phyloP scores from a whole-genome alignment of 1,140 invertebrate genomes.

The Drosophila auraria region DNA sequence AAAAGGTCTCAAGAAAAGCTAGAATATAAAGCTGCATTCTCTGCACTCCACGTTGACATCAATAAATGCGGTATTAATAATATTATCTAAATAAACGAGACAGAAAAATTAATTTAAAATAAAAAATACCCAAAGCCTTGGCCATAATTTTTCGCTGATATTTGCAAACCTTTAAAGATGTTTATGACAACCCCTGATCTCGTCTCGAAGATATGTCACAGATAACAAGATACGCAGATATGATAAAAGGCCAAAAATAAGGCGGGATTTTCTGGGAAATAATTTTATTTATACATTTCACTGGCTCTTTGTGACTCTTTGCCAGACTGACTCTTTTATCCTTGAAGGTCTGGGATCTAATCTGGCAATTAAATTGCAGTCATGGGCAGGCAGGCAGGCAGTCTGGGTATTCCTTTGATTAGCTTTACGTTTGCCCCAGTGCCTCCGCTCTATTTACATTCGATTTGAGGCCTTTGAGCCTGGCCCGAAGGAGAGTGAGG shows the following conservation, averaged over 20 bases:
- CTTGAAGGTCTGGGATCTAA: not conserved
- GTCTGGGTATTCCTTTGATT: conserved; percentile 22
- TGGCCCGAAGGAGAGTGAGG: not conserved
- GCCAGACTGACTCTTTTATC: not conserved
- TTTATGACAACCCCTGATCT: conserved; percentile 28
- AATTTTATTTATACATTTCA: not conserved
- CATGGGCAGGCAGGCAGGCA: not conserved
- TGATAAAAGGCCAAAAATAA: conserved; percentile 21
- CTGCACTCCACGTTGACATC: too few relatives aligned
- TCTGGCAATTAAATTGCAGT: conserved; percentile 23
- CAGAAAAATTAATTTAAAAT: too few relatives aligned
- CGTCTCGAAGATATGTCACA: conserved; percentile 11
- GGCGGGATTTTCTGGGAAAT: too few relatives aligned
- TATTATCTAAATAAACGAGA: too few relatives aligned
- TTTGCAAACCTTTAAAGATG: conserved; percentile 10
- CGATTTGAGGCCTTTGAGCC: conserved; percentile 13
- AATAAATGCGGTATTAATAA: too few relatives aligned
- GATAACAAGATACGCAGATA: conserved; percentile 18
- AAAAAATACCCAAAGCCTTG: not conserved
- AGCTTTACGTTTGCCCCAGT: conserved; percentile 7
- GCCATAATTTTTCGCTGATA: not conserved
- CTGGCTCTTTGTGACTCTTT: not conserved
- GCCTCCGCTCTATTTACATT: conserved; percentile 16
- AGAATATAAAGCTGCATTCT: too few relatives aligned
- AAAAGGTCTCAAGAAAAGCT: too few relatives aligned